phyloP scores from a whole-genome alignment of 1,140 invertebrate species.

The Leptoteleia sp. region DNA sequence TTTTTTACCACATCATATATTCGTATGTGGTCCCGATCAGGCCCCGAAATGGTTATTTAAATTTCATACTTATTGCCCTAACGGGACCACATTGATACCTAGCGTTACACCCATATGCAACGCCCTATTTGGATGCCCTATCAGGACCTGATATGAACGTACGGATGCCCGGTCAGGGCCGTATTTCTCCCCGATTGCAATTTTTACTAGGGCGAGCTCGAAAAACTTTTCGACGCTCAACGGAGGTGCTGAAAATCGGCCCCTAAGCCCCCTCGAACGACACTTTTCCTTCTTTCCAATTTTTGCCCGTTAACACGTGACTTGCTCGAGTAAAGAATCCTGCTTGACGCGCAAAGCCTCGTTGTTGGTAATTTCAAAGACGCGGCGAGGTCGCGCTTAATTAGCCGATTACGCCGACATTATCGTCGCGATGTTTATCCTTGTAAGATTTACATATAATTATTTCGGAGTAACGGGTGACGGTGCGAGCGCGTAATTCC shows the following conservation, averaged over 20 bases:
- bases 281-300: constrained; percentile 20
- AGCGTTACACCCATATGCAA: no score
- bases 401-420: constrained; percentile 12
- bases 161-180: no score
- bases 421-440: constrained; percentile 18
- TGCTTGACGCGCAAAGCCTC: no score
- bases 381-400: constrained; percentile 7
- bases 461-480: constrained; percentile 14
- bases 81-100: no score
- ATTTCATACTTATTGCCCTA: no score
- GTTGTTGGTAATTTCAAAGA: constrained; percentile 2
- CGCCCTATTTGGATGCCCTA: no score
- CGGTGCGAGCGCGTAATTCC: constrained; percentile 23
- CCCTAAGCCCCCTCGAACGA: constrained; percentile 11
- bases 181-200: no score
- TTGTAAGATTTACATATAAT: constrained; percentile 38
- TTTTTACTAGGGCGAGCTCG: no score
- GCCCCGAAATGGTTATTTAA: no score
- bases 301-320: constrained; percentile 26
- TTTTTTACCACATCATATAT: no score
- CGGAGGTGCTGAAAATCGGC: constrained; percentile 30
- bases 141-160: no score
- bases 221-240: constrained; percentile 43
- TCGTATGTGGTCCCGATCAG: no score
- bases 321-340: not conserved